These are phyloP conservation scores for Lethenteron reissneri DNA, from an alignment of 2,113 vertebrate species.

Conservation along the genomic window DNA sequence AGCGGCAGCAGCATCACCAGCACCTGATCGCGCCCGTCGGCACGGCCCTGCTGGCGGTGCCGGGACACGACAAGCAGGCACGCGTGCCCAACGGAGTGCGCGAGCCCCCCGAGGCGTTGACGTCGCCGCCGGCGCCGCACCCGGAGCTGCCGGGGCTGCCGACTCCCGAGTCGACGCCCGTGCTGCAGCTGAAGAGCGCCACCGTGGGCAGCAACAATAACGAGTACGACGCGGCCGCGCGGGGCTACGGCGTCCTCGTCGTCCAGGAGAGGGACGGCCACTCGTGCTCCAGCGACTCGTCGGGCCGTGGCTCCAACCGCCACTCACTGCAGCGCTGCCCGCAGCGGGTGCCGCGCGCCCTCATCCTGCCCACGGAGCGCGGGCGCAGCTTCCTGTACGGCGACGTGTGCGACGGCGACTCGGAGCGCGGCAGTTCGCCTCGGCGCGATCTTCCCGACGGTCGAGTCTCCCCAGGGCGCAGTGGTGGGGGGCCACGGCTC, in stretches of 20 bases:
- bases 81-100: too few species aligned
- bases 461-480: too few species aligned
- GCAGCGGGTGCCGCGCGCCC: conserved; percentile 3
- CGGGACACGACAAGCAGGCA: too few species aligned
- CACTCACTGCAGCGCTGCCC: background rate
- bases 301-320: background rate
- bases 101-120: too few species aligned
- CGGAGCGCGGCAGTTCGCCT: too few species aligned
- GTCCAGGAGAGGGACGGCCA: background rate
- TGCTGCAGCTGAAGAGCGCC: conserved; percentile 65
- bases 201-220: background rate
- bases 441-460: too few species aligned
- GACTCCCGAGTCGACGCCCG: conserved; percentile 79
- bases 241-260: background rate
- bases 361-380: conserved; percentile 1
- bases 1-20: too few species aligned
- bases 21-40: too few species aligned
- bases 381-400: background rate
- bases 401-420: too few species aligned
- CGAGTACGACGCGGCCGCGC: background rate
- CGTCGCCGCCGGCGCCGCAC: conserved; percentile 30
- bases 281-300: background rate
- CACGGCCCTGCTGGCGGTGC: too few species aligned
- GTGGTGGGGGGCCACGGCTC: too few species aligned
- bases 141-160: conserved; percentile 78